A percentile compares a stretch with the other conserved stretches of the same genome.
Conservation (phyloP, 2,113 vertebrate species). For the Crypturellus undulatus region DNA sequence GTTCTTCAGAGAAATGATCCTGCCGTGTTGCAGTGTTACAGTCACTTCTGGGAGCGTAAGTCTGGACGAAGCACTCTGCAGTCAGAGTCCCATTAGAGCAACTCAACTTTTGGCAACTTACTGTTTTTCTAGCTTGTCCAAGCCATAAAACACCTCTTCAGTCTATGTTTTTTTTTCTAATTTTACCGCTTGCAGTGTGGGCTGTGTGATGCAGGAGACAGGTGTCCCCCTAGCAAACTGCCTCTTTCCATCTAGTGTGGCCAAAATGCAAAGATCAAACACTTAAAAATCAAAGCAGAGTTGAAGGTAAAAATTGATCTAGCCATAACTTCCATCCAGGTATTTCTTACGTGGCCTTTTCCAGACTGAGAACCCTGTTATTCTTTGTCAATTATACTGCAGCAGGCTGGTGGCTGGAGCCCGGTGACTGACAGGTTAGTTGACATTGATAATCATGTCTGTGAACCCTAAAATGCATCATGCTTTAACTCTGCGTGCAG, state of each 20-base stretch:
- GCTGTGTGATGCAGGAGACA: neutral
- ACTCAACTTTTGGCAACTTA: neutral
- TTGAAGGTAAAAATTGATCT: neutral
- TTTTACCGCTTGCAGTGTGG: neutral
- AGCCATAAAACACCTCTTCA: neutral
- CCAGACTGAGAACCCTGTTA: neutral
- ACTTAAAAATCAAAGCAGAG: neutral
- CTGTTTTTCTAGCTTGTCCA: rapidly evolving
- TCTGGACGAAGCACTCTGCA: rapidly evolving
- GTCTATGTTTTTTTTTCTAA: rapidly evolving
- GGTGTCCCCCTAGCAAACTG: neutral
- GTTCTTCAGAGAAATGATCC: neutral
- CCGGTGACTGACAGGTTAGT: neutral
- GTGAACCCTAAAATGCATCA: neutral
- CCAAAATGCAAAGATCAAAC: neutral
- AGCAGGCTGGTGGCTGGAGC: neutral
- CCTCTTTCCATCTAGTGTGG: neutral
- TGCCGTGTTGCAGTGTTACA: rapidly evolving
- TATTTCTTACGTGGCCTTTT: neutral
- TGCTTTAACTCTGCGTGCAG: neutral
- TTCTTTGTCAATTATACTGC: constrained; percentile 27
- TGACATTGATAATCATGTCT: neutral
- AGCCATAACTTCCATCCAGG: neutral
- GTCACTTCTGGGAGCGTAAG: neutral
- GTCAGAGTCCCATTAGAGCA: rapidly evolving